Evolutionary conservation across 1,140 invertebrate genomes (phyloP).

Genomic region (Trinorchestia longiramus): DNA sequence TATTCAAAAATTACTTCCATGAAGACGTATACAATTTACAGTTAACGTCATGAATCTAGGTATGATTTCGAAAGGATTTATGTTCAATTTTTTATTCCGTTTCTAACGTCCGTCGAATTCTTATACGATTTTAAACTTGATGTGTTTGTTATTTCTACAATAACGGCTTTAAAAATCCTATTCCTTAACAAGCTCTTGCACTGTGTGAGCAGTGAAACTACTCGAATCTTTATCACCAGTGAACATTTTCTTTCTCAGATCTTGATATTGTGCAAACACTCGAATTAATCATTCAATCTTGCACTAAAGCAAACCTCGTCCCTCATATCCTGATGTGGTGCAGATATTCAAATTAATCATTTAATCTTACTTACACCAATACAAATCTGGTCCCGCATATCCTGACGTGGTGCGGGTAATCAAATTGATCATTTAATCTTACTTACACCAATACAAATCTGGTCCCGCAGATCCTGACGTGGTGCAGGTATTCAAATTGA

Average conservation of each 20-base stretch:
- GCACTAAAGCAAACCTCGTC: too few species aligned
- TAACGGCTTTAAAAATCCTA: background rate
- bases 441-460: slow-evolving; percentile 72
- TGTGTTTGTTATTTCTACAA: background rate
- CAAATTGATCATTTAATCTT: slow-evolving; percentile 96
- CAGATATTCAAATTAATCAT: too few species aligned
- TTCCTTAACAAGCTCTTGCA: background rate
- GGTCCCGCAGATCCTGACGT: too few species aligned
- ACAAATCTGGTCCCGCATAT: slow-evolving; percentile 75
- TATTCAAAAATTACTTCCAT: background rate
- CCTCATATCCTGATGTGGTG: too few species aligned
- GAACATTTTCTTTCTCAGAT: background rate
- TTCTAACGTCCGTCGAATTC: background rate
- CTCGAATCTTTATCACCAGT: background rate
- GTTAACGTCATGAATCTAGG: background rate
- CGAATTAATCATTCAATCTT: too few species aligned
- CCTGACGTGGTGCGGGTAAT: slow-evolving; percentile 98
- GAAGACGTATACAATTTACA: background rate
- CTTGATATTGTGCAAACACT: too few species aligned
- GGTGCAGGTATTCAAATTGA: too few species aligned
- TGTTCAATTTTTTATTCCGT: background rate
- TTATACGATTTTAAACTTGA: background rate
- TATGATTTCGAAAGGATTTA: background rate
- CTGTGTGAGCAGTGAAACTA: background rate
- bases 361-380: too few species aligned